Percentiles rank a stretch among this genome's conserved stretches.
These are phyloP conservation scores for Noctua comes DNA, from an alignment of 2,888 invertebrate species.

Conservation along the genomic window DNA sequence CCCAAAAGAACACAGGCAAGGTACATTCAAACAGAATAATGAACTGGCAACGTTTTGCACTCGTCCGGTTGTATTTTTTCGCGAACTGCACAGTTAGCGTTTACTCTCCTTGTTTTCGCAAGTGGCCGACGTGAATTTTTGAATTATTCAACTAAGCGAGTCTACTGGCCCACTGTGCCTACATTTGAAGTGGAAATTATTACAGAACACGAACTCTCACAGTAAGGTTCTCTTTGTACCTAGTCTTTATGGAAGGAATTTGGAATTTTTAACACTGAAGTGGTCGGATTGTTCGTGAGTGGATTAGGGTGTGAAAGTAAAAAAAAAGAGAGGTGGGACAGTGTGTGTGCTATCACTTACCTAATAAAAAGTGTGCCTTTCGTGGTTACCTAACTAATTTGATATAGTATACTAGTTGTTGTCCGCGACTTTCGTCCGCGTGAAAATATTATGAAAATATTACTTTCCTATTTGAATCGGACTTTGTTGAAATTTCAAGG, in stretches of 20 bases:
- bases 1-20: constrained; percentile 58
- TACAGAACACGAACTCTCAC: constrained; percentile 61
- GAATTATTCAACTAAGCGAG: constrained; percentile 82
- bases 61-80: constrained; percentile 70
- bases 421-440: no score
- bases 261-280: constrained; percentile 43
- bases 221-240: constrained; percentile 38
- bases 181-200: constrained; percentile 67
- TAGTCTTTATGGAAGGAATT: constrained; percentile 46
- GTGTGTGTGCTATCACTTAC: background rate
- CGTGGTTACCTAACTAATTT: background rate
- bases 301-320: constrained; percentile 23
- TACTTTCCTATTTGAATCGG: no score
- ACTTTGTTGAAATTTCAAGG: no score
- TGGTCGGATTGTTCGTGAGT: constrained; percentile 28
- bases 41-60: constrained; percentile 62
- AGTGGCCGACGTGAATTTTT: constrained; percentile 79
- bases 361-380: background rate
- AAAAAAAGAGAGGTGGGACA: constrained; percentile 5
- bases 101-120: constrained; percentile 76
- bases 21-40: constrained; percentile 69
- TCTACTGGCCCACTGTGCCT: constrained; percentile 69
- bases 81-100: constrained; percentile 70
- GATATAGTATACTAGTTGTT: background rate
- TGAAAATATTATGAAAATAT: no score